phyloP scores from a whole-genome alignment of 2,888 invertebrate genomes.

The Bugula neritina region DNA sequence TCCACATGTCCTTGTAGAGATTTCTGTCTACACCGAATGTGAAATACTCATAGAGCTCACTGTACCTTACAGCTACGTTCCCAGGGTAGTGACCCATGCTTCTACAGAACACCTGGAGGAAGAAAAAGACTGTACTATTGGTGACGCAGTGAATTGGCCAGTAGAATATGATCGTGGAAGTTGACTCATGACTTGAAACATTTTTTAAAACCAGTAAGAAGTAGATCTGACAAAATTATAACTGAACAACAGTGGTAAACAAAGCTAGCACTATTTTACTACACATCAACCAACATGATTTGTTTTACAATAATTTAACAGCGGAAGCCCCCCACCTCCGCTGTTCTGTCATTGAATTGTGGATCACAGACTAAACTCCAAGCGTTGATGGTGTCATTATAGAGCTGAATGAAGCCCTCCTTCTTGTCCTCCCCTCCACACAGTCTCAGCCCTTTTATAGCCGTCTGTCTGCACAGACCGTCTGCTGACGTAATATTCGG shows the following conservation, averaged over 20 bases:
- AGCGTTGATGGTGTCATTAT: conserved; percentile 86
- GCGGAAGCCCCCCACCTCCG: conserved; percentile 87
- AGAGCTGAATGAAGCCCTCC: conserved; percentile 87
- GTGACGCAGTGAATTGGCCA: background rate
- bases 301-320: too few relatives aligned
- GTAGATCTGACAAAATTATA: too few relatives aligned
- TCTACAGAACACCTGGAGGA: conserved; percentile 63
- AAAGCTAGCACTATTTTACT: too few relatives aligned
- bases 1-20: conserved; percentile 51
- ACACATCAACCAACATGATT: too few relatives aligned
- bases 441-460: conserved; percentile 56
- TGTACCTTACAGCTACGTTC: conserved; percentile 77
- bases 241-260: too few relatives aligned
- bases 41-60: conserved; percentile 47
- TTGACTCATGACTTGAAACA: too few relatives aligned
- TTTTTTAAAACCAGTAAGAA: too few relatives aligned
- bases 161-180: too few relatives aligned
- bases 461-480: conserved; percentile 24
- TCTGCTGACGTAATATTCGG: conserved; percentile 20
- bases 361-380: conserved; percentile 95
- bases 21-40: conserved; percentile 47
- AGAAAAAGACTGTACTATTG: background rate
- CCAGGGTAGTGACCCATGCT: conserved; percentile 83
- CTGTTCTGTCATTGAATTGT: conserved; percentile 90
- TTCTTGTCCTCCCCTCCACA: conserved; percentile 71